Conservation (phyloP, 2,888 invertebrate species). For the Drymonia ruficornis region DNA sequence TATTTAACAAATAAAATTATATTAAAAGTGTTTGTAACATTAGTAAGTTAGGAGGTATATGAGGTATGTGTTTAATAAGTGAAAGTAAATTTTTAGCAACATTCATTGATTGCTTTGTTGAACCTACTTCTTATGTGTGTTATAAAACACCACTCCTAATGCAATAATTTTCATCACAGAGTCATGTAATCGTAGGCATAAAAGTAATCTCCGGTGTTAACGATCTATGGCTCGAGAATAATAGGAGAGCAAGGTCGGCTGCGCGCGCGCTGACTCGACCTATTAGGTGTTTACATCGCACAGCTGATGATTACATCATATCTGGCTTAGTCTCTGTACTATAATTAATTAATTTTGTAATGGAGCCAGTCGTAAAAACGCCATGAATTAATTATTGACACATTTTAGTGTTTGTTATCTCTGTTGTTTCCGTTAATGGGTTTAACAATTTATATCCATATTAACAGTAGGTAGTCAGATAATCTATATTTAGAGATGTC, state of each 20-base stretch:
- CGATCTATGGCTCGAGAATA: conserved; percentile 55
- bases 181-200: conserved; percentile 20
- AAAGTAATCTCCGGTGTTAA: conserved; percentile 7
- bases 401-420: background rate
- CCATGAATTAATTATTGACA: background rate
- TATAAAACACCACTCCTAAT: background rate
- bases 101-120: too few relatives aligned
- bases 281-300: conserved; percentile 35
- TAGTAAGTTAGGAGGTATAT: too few relatives aligned
- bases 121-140: background rate
- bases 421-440: background rate
- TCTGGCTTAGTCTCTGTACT: conserved; percentile 9
- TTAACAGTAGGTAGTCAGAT: background rate
- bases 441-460: background rate
- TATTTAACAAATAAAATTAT: too few relatives aligned
- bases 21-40: too few relatives aligned
- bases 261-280: conserved; percentile 46
- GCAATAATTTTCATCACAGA: conserved; percentile 10
- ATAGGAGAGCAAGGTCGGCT: conserved; percentile 71
- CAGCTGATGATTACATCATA: conserved; percentile 59
- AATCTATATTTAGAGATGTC: background rate
- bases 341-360: conserved; percentile 1
- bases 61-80: too few relatives aligned
- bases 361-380: background rate
- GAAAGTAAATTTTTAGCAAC: too few relatives aligned